phyloP scores from a whole-genome alignment of 1,140 invertebrate genomes.

The Cepaea nemoralis region DNA sequence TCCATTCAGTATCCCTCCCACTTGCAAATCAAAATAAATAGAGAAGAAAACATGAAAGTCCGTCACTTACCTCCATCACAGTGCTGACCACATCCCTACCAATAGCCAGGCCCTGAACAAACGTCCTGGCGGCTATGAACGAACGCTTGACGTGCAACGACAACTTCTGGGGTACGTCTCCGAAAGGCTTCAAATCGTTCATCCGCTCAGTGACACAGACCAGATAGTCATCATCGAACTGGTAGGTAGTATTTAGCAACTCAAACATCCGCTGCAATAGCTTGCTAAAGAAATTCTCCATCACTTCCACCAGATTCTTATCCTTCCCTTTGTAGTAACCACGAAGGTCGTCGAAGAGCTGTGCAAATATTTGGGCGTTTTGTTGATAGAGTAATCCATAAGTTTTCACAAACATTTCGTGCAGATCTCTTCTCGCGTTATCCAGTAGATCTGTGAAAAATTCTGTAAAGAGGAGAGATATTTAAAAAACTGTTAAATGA shows the following conservation, averaged over 20 bases:
- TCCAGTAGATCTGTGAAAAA: conserved; percentile 88
- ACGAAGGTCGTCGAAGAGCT: conserved; percentile 91
- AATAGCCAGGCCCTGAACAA: conserved; percentile 87
- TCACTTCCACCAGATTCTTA: conserved; percentile 84
- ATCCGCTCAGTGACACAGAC: conserved; percentile 90
- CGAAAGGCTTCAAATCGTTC: conserved; percentile 92
- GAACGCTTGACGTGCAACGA: conserved; percentile 89
- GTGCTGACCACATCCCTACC: conserved; percentile 87
- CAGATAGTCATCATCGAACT: conserved; percentile 86
- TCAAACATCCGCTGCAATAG: conserved; percentile 95
- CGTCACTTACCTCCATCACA: conserved; percentile 80
- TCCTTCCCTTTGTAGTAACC: conserved; percentile 84
- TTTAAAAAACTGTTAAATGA: no score
- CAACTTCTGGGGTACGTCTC: conserved; percentile 91
- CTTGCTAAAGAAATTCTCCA: conserved; percentile 93
- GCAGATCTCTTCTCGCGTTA: conserved; percentile 86
- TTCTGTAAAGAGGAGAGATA: conserved; percentile 76
- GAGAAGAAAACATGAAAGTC: not conserved
- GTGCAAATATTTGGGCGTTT: conserved; percentile 91
- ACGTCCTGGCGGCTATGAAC: conserved; percentile 93
- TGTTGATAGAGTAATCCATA: conserved; percentile 96
- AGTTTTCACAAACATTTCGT: conserved; percentile 93
- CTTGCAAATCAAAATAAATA: not conserved
- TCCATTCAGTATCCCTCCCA: no score
- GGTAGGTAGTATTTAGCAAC: conserved; percentile 91